Base-by-base conservation (phyloP, 2,888 invertebrate species). In the Linyphia triangularis region DNA sequence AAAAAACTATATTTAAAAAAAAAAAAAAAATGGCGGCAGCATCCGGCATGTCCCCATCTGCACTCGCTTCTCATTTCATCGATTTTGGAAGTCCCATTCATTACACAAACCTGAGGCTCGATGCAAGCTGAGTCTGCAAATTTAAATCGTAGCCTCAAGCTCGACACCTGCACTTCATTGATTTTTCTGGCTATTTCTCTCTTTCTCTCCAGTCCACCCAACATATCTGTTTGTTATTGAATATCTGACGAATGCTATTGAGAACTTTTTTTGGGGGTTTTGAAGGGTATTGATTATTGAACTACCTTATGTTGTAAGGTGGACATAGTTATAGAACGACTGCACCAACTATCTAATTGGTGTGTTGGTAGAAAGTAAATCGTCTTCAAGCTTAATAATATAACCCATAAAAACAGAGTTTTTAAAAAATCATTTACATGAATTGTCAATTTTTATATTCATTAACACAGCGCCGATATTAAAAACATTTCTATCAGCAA, bases 121-220 rank as follows among this genome's bases (percentile, higher is more conserved):
- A 67, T 61, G 30, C 77, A 63, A 77, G 78, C 78, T 79, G 85
- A 69, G 63, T 30, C 61, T 63, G 61, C 22, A 79, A 85, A 85
- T 79, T 85, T 85, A 79, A 85, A 85, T 79, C 78, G 78, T 59
- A 43, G 78, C 85, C 70, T 19, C 70, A 24, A 72, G 85, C 85
- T 61, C 77, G 85, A 85, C 85, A 85, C 85, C 85, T 85, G 85
- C 85, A 85, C 78, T 72, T 51, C 85, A 85, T 85, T 85, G 85
- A 85, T 85, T 85, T 78, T 85, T 85, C 78, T 59, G 26, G 43
- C 40, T 16, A 28, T 85, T 85, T 85, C 72, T 78, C 77, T 77
- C 70, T 51, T 13, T 67, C 30, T 40, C 28, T 30, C 13, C 73
- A 24, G 40, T 22, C 26, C 24, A 26, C 57, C 19, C 33, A 22